Percentiles rank a stretch among this genome's conserved stretches.
phyloP scores from a whole-genome alignment of 2,797 vertebrate species.

The Aphelocoma californica region DNA sequence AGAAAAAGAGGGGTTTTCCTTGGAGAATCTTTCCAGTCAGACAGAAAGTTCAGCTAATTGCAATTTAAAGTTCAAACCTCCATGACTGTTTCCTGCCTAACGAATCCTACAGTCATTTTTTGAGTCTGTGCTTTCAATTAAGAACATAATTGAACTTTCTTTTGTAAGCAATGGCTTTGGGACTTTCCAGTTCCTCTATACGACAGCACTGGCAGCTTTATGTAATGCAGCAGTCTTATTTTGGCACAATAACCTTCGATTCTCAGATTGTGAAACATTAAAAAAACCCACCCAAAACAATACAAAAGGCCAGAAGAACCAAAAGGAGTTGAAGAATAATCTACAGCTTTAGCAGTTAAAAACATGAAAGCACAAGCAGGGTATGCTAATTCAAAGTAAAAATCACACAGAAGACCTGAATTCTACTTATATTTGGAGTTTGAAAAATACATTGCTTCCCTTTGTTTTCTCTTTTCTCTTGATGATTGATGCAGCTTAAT shows the following conservation, averaged over 20 bases:
- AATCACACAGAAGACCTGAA: neutral
- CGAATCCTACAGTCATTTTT: constrained; percentile 12
- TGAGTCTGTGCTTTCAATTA: constrained; percentile 19
- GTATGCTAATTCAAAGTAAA: neutral
- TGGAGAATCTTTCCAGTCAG: constrained; percentile 47
- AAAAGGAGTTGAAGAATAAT: neutral
- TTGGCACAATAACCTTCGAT: neutral
- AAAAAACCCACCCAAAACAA: neutral
- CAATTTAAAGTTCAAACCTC: constrained; percentile 31
- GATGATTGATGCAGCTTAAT: neutral
- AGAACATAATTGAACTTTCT: constrained; percentile 9
- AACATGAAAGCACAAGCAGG: neutral
- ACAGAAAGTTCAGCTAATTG: constrained; percentile 47
- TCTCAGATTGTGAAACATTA: neutral
- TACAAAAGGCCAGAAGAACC: neutral
- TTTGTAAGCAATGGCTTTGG: neutral
- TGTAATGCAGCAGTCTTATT: neutral
- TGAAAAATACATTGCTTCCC: neutral
- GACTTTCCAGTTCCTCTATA: constrained; percentile 40
- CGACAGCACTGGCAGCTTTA: neutral
- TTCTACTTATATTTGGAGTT: neutral
- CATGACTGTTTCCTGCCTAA: constrained; percentile 44
- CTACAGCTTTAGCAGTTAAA: neutral
- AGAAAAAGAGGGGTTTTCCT: neutral
- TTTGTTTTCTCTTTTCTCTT: neutral